Percentiles rank a stretch among this genome's conserved stretches.
Evolutionary conservation across 1,140 invertebrate genomes (phyloP).

Genomic region (Coelopa frigida): DNA sequence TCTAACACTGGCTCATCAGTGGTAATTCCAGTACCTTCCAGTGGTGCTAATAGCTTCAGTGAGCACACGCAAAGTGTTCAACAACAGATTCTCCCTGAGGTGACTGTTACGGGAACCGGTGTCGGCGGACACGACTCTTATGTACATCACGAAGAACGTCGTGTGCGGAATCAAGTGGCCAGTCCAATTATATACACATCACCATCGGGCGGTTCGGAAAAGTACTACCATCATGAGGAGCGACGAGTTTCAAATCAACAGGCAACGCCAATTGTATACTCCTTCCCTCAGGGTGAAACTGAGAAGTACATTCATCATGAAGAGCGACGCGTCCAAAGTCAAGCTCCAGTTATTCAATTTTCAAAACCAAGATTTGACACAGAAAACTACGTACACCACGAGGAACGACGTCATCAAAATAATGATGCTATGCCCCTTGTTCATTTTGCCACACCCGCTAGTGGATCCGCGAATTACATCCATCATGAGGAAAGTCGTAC

Average conservation of each 20-base stretch:
- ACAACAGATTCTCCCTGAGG: slow-evolving; percentile 4
- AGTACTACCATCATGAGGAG: slow-evolving; percentile 25
- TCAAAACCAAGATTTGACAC: slow-evolving; percentile 9
- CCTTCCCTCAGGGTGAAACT: slow-evolving; percentile 10
- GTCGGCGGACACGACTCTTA: slow-evolving; percentile 11
- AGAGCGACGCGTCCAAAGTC: slow-evolving; percentile 12
- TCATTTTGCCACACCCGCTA: background rate
- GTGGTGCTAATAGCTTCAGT: background rate
- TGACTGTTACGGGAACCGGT: slow-evolving; percentile 1
- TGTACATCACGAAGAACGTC: slow-evolving; percentile 11
- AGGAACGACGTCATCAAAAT: background rate
- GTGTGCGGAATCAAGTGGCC: background rate
- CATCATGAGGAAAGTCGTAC: slow-evolving; percentile 13
- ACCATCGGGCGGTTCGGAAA: slow-evolving; percentile 17
- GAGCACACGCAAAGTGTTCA: slow-evolving; percentile 9
- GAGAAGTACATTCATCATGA: slow-evolving; percentile 15
- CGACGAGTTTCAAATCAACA: slow-evolving; percentile 8
- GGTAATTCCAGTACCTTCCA: slow-evolving; percentile 10
- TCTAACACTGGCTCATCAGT: slow-evolving; percentile 6
- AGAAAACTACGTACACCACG: slow-evolving; percentile 10
- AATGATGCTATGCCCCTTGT: background rate
- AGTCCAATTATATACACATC: slow-evolving; percentile 2
- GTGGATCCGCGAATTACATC: slow-evolving; percentile 15
- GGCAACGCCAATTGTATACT: slow-evolving; percentile 10
- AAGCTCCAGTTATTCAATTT: no score